Base-by-base conservation (phyloP, 1,140 invertebrate genomes). In the Brachystomella parvula region DNA sequence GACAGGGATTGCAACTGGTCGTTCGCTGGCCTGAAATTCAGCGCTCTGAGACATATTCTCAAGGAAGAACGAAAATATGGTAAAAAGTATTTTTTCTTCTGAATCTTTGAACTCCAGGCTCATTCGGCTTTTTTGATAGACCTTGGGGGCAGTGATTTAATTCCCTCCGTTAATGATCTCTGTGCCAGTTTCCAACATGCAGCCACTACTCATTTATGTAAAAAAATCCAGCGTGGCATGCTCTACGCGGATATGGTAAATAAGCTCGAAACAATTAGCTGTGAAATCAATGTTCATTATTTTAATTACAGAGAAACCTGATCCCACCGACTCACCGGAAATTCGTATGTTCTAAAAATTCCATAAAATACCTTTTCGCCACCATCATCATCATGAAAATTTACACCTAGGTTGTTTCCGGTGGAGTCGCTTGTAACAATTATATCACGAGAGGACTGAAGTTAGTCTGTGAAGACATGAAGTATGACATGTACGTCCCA, bases 391-490 rank as follows among this genome's bases (percentile, higher is more conserved):
- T 12, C 39, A 44, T 44, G n/a, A 44, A 44, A 12, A 44, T 44
- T n/a, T 44, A 12, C n/a, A 6, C 35, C n/a, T 65, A 87, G 84
- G 89, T 96, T 30, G 82, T 98, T 1, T 96, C 94, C 57, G 96
- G 96, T 21, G 96, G 96, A 60, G 95, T 96, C 15, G 96, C 95
- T 3, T 90, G 90, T 75, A 99, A 98, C 78, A 79, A 87, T 77
- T 91, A 86, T 75, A 86, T 98, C 21, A 83, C 84, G 57, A 78
- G 81, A 66, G 82, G 83, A 61, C 77, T 99, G 3, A 71, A 80
- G 74, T 77, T 85, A 65, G 73, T 96, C 53, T 89, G 89, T 75
- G 68, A 81, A 2, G 78, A 86, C 66, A 82, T 83, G 70, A 81
- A 80, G 29, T 92, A 86, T 73, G 80, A 81, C 72, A 81, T 88